Conservation (phyloP, 2,888 invertebrate species). For the Petrolisthes manimaculis region DNA sequence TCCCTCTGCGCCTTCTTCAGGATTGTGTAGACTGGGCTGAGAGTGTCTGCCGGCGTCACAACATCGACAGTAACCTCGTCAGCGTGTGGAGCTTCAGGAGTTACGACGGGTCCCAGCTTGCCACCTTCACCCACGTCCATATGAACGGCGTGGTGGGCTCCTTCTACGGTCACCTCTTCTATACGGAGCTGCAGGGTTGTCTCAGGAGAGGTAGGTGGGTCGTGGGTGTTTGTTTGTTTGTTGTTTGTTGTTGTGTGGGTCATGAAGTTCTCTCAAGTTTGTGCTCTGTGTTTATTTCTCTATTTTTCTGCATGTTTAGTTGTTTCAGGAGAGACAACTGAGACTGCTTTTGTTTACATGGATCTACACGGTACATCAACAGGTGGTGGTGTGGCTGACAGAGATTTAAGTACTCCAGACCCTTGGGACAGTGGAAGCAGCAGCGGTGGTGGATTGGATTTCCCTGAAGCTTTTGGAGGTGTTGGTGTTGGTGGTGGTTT, state of each 20-base stretch:
- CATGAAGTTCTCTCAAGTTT: too few species aligned
- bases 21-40: constrained; percentile 26
- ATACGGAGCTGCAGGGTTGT: not conserved
- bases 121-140: not conserved
- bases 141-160: not conserved
- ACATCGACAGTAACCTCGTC: not conserved
- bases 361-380: too few species aligned
- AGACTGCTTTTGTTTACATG: too few species aligned
- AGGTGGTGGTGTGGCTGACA: too few species aligned
- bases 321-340: too few species aligned
- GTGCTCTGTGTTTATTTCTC: too few species aligned
- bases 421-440: not conserved
- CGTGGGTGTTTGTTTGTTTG: too few species aligned
- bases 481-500: not conserved
- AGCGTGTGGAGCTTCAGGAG: not conserved
- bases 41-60: not conserved
- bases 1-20: not conserved
- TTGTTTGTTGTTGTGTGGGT: too few species aligned
- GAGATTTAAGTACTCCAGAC: too few species aligned
- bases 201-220: not conserved
- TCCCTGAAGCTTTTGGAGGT: not conserved
- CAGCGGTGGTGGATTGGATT: not conserved
- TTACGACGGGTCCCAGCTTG: not conserved
- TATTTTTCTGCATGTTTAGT: too few species aligned
- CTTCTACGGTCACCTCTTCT: not conserved